A percentile compares a stretch with the other conserved stretches of the same genome.
These are phyloP conservation scores for zebrafish (Danio rerio) DNA, from an alignment of 2,113 vertebrate genomes.

Conservation along the genomic window GRCz12tu NC_133187.1:13041501-13042000, in stretches of 20 bases:
- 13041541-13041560: too few relatives aligned
- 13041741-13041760: neutral
- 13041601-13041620: too few relatives aligned
- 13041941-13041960: neutral
- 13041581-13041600: too few relatives aligned
- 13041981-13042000: neutral
- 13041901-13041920: neutral
- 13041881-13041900: neutral
- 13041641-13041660: too few relatives aligned
- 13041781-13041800: constrained; percentile 49
- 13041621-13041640: too few relatives aligned
- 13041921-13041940: neutral
- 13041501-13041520: too few relatives aligned
- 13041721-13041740: constrained; percentile 37
- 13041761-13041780: constrained; percentile 51
- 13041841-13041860: neutral
- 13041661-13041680: neutral
- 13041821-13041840: neutral
- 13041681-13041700: constrained; percentile 54
- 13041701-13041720: constrained; percentile 49
- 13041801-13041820: neutral
- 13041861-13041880: neutral
- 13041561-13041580: too few relatives aligned
- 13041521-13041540: too few relatives aligned
- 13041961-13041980: neutral